Evolutionary conservation across 2,797 vertebrate species (phyloP), one percentile per base, ranked within the genome.

Genomic region (Staurois parvus): DNA sequence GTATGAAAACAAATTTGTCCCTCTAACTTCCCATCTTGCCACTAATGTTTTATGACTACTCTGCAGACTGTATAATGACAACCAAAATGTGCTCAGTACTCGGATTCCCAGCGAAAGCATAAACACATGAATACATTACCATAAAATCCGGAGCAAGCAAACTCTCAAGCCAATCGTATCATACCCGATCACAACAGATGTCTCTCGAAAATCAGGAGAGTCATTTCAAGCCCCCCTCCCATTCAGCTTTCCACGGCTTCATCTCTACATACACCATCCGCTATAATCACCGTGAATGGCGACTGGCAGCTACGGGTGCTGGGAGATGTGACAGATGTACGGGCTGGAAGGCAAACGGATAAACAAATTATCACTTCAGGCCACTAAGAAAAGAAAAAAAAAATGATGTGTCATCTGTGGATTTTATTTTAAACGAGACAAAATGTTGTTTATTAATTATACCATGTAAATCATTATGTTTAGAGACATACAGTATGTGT

Each of bases 101-200:
- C 67, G 10, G 67, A 68, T 80, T 80, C 67, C 78, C 78, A 56
- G 69, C 48, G 30, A 80, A 70, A 80, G 78, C 66, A 70, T 80
- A 80, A 70, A 80, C 81, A 69, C 62, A 76, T 76, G 73, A 83
- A 76, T 83, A 48, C 73, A 83, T 76, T 66, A 52, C 29, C 62
- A 76, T 67, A 77, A 67, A 76, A 70, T 70, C 37, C 59, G 17
- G 74, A 70, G 74, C 74, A 77, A 84, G 56, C 74, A 69, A 66
- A 66, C 29, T 68, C 69, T 76, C 72, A 29, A 68, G 40, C 64
- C 81, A 83, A 69, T 69, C 40, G 21, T 66, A 76, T 77, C 74
- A 69, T 56, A 56, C 66, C 82, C 82, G 68, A 84, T 77, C 62
- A 77, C 82, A 84, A 77, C 82, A 84, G 82, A 84, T 84, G 82